Base-by-base conservation (phyloP, 2,888 invertebrate genomes). In the Diarsia brunnea region DNA sequence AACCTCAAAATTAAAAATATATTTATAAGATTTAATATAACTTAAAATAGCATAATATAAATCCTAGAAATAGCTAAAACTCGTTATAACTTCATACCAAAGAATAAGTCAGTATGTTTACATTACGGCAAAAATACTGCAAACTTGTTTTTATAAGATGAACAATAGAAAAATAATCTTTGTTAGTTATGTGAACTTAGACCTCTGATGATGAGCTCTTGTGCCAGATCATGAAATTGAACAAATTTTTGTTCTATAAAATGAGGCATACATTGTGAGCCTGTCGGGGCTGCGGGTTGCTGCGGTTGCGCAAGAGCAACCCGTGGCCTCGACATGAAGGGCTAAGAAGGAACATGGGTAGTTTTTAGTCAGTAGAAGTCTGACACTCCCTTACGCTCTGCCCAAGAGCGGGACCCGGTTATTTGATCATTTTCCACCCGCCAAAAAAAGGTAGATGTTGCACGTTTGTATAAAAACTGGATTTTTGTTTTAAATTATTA, bases 91-190 rank as follows among this genome's bases (percentile, higher is more conserved):
- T 24, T 53, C 27, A 74, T 82, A 73, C 85, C 85, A 86, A 86
- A 86, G 85, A 86, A 61, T 76, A 73, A 75, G 45, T 79, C 82
- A 74, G 16, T 78, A 74, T 58, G 5, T 68, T 63, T 24, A 76
- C 68, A 64, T 5, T 68, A 45, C 51, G 69, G 60, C 31, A 61
- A 80, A 53, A 66, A 7, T 49, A 75, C 47, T 74, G 51, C 55
- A 14, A 49, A 49, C 24, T 49, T 64, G 19, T 19, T 11, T 3
- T 51, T 47, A n/a, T 0, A 47, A 31, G 2, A 31, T 11, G 24
- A 12, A 21, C 1, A 31, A 43, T 38, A 24, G 0, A 16, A 58
- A 7, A 55, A 49, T 0, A 16, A 47, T 24, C n/a, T n/a, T n/a
- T n/a, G n/a, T n/a, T n/a, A n/a, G n/a, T n/a, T n/a, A n/a, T n/a